Conservation (phyloP, 1,140 invertebrate species). For the Grapholita molesta region DNA sequence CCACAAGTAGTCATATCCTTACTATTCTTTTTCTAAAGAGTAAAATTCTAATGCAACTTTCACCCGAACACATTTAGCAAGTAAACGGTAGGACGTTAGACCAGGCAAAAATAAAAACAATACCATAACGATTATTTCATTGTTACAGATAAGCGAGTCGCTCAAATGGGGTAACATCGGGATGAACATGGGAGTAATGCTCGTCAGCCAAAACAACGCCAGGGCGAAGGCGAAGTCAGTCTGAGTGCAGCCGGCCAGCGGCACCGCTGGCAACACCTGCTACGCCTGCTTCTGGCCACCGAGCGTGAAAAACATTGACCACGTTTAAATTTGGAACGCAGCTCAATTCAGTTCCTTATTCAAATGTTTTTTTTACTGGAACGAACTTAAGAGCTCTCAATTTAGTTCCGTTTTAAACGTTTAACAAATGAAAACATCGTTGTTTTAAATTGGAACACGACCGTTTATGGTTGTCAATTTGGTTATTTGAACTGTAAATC, state of each 20-base stretch:
- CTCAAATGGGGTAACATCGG: slow-evolving; percentile 83
- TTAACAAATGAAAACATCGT: background rate
- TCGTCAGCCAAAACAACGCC: slow-evolving; percentile 76
- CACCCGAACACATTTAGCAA: no score
- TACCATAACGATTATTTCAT: slow-evolving; percentile 29
- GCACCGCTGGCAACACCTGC: slow-evolving; percentile 42
- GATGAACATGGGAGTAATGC: slow-evolving; percentile 82
- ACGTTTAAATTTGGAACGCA: slow-evolving; percentile 41
- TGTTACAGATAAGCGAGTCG: slow-evolving; percentile 83
- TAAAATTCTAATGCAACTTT: no score
- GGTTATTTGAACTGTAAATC: background rate
- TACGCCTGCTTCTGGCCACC: slow-evolving; percentile 56
- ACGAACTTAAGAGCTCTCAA: background rate
- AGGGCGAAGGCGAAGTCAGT: slow-evolving; percentile 72
- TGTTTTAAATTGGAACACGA: slow-evolving; percentile 3
- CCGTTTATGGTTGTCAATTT: background rate
- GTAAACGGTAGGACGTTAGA: no score
- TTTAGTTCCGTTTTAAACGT: background rate
- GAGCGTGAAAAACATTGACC: slow-evolving; percentile 54
- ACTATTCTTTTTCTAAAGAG: no score
- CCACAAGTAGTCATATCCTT: no score
- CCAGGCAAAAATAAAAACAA: background rate
- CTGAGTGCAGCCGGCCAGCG: slow-evolving; percentile 63
- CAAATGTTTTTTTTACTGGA: background rate
- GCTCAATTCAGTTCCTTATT: background rate